A percentile compares a stretch with the other conserved stretches of the same genome.
Evolutionary conservation across 2,888 invertebrate species (phyloP).

Genomic region (Agrotis segetum): DNA sequence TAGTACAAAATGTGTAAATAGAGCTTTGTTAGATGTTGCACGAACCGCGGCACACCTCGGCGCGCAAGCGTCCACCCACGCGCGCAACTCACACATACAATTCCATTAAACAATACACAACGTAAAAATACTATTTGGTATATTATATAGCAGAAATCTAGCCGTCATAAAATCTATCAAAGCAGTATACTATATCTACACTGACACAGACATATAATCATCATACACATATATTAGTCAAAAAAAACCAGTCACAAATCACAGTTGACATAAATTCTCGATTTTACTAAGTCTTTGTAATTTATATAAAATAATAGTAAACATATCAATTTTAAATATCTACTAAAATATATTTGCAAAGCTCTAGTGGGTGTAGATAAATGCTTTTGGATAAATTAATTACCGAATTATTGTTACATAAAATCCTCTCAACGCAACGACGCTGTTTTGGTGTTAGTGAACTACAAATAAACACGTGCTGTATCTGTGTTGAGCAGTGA

Average conservation of each 20-base stretch:
- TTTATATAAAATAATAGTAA: conserved; percentile 85
- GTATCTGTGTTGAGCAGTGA: conserved; percentile 77
- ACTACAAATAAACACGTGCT: conserved; percentile 70
- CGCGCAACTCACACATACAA: conserved; percentile 80
- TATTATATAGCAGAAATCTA: conserved; percentile 90
- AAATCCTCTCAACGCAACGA: conserved; percentile 58
- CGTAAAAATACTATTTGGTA: conserved; percentile 91
- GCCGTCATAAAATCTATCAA: conserved; percentile 89
- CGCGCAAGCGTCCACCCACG: conserved; percentile 57
- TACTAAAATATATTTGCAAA: conserved; percentile 79
- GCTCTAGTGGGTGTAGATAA: conserved; percentile 80
- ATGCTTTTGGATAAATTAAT: conserved; percentile 79
- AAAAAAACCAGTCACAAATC: conserved; percentile 90
- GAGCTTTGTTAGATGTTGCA: conserved; percentile 38
- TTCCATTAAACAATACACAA: conserved; percentile 88
- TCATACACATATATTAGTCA: conserved; percentile 88
- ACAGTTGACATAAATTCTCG: conserved; percentile 91
- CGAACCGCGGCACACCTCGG: conserved; percentile 41
- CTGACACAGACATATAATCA: conserved; percentile 82
- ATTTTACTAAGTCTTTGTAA: conserved; percentile 90
- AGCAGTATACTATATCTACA: conserved; percentile 85
- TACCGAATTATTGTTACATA: conserved; percentile 57
- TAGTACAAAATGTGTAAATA: conserved; percentile 43
- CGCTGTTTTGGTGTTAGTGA: conserved; percentile 66
- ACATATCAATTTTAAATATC: conserved; percentile 80